Conservation (phyloP, 2,797 vertebrate species). For the Dipus sagitta region DNA sequence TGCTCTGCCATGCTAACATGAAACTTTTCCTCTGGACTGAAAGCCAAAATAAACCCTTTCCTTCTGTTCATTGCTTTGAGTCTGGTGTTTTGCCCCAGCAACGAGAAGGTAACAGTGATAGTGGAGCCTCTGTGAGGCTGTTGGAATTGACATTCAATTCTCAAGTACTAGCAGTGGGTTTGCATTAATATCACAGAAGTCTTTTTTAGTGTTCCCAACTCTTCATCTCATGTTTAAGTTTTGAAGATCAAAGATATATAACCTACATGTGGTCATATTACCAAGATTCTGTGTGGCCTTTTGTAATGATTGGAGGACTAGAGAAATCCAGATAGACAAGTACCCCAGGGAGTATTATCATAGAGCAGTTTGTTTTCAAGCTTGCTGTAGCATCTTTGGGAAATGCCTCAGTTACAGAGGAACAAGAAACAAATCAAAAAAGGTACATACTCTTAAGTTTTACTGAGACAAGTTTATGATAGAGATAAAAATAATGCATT, state of each 20-base stretch:
- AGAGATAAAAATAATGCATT: slow-evolving; percentile 29
- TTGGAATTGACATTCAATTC: background rate
- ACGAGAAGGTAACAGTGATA: background rate
- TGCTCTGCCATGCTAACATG: too few species aligned
- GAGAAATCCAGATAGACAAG: background rate
- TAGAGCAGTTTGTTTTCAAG: background rate
- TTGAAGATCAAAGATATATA: background rate
- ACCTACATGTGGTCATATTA: background rate
- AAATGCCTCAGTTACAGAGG: background rate
- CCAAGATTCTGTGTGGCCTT: background rate
- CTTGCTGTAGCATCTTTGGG: background rate
- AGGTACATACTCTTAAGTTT: background rate
- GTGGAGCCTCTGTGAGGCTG: background rate
- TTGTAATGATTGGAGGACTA: background rate
- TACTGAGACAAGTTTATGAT: background rate
- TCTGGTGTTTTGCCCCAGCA: too few species aligned
- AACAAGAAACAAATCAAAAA: background rate
- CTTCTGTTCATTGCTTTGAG: too few species aligned
- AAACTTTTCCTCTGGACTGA: too few species aligned
- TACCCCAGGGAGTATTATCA: background rate
- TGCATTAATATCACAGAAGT: background rate
- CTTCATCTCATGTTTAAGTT: background rate
- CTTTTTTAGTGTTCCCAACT: background rate
- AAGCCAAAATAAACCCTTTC: too few species aligned
- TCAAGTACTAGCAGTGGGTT: background rate